Evolutionary conservation across 2,888 invertebrate species (phyloP).

Genomic region (Slavum lentiscoides): DNA sequence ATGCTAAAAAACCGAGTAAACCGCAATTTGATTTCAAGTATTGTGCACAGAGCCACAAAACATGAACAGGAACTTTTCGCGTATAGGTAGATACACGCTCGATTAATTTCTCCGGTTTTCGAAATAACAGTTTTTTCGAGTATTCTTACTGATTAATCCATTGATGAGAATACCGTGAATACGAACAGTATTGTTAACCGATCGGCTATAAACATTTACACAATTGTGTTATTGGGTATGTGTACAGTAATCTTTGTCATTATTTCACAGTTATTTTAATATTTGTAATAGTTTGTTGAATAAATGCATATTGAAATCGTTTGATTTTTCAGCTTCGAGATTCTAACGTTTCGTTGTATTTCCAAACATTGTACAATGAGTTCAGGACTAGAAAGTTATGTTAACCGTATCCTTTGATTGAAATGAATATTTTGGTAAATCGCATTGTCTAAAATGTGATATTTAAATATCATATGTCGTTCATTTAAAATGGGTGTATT

Average conservation of each 20-base stretch:
- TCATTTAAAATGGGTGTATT: neutral
- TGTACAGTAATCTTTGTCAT: no score
- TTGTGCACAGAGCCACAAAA: neutral
- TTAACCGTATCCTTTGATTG: constrained; percentile 56
- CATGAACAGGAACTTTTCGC: neutral
- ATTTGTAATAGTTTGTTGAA: no score
- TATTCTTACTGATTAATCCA: no score
- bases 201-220: neutral
- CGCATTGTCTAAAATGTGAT: neutral
- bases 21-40: constrained; percentile 38
- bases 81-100: neutral
- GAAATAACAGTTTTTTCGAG: neutral
- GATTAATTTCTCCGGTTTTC: neutral
- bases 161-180: neutral
- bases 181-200: neutral
- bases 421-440: neutral
- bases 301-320: neutral
- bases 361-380: constrained; percentile 16
- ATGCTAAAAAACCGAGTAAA: constrained; percentile 22
- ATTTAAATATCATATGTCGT: neutral
- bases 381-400: constrained; percentile 55
- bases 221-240: neutral
- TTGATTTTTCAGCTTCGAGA: constrained; percentile 21
- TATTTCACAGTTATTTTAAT: no score
- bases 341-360: neutral